A percentile compares a stretch with the other conserved stretches of the same genome.
These are phyloP conservation scores for Pantala flavescens DNA, from an alignment of 1,140 invertebrate genomes.

Conservation along the genomic window DNA sequence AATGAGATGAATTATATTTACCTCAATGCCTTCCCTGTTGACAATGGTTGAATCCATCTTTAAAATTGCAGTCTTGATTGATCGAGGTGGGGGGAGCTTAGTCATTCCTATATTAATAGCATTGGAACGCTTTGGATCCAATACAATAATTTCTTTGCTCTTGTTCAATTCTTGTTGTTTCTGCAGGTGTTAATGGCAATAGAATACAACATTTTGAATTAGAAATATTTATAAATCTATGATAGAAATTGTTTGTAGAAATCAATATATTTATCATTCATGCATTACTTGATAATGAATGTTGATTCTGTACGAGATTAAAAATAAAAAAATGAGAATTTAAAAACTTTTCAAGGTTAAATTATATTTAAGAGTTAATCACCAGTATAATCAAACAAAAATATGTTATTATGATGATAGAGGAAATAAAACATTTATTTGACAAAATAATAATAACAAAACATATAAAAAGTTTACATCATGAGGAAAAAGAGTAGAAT, in stretches of 20 bases:
- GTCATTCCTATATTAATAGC: slow-evolving; percentile 99
- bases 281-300: no score
- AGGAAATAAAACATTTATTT: no score
- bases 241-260: slow-evolving; percentile 19
- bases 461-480: no score
- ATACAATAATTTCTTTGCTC: slow-evolving; percentile 89
- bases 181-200: slow-evolving; percentile 40
- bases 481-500: no score
- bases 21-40: slow-evolving; percentile 94
- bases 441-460: no score
- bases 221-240: slow-evolving; percentile 27
- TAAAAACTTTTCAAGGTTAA: no score
- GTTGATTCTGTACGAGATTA: no score
- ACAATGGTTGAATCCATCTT: slow-evolving; percentile 99
- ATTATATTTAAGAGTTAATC: no score
- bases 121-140: slow-evolving; percentile 96
- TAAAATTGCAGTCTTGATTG: slow-evolving; percentile 95
- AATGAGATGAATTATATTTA: no score
- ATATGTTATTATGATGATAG: no score
- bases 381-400: no score
- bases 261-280: slow-evolving; percentile 16
- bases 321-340: no score
- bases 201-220: slow-evolving; percentile 17
- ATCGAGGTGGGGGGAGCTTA: slow-evolving; percentile 89
- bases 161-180: slow-evolving; percentile 88